phyloP scores from a whole-genome alignment of 2,797 vertebrate species.

The Psittacula derbiana region DNA sequence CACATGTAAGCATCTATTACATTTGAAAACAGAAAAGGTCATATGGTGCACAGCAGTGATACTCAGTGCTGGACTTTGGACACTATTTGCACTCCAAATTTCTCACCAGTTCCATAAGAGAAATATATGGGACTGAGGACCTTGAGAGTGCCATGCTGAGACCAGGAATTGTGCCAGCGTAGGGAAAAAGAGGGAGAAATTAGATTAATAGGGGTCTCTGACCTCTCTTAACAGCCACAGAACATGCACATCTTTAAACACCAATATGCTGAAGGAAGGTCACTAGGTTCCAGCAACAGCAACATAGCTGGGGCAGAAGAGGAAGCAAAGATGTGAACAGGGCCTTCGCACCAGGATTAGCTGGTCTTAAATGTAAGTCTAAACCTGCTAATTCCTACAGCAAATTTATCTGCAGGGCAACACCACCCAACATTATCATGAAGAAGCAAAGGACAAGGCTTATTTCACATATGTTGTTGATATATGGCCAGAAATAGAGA shows the following conservation, averaged over 20 bases:
- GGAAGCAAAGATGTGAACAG: neutral
- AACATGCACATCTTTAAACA: neutral
- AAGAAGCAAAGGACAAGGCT: neutral
- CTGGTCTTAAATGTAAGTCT: neutral
- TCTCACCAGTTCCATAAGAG: neutral
- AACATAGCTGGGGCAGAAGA: neutral
- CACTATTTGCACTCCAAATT: neutral
- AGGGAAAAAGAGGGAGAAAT: neutral
- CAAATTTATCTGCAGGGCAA: neutral
- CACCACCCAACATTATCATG: neutral
- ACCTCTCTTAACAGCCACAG: neutral
- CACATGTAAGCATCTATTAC: neutral
- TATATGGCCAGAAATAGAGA: neutral
- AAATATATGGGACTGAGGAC: neutral
- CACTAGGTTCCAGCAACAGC: neutral
- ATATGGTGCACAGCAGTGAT: rapidly evolving
- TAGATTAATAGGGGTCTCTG: neutral
- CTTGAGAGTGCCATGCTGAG: neutral
- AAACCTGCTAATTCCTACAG: neutral
- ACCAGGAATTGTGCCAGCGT: neutral
- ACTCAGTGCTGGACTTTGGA: neutral
- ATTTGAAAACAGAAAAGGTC: neutral
- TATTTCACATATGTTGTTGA: neutral
- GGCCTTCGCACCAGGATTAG: neutral
- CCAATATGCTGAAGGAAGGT: neutral